Base-by-base conservation (phyloP, 2,888 invertebrate species). In the Diabrotica balteata region DNA sequence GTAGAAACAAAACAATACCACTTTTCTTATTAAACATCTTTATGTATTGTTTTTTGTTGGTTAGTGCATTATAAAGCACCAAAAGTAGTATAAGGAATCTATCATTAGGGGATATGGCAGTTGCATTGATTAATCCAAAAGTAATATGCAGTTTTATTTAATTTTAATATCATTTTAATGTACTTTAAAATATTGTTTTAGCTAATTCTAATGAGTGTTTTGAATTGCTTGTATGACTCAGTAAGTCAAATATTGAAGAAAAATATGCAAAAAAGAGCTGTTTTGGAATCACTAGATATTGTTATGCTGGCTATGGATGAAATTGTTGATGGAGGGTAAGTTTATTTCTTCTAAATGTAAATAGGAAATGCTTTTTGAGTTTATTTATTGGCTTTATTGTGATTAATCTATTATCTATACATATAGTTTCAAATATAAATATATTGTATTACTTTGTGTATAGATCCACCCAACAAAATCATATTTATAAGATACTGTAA, bases 291-390 rank as follows among this genome's bases (percentile, higher is more conserved):
- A 80, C 85, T 99, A 78, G 98, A 99, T 82, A 91, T 97, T 64
- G 94, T 97, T 0, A 96, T 98, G 93, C 84, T 99, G 76, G 96
- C 97, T 0, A 89, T 98, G 80, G 99, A 99, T 86, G 99, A 99
- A 86, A 98, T 99, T 76, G 98, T 98, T 83, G 99, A 99, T 86
- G 96, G 96, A 80, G 98, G 98, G 97, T 98, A 82, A 86, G 62
- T 67, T 32, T 4, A 32, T 32, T 32, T 32, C 32, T 32, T 32
- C 32, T 5, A 32, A 32, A 32, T 32, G 32, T 32, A 32, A 32
- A 32, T 32, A 32, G 32, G 9, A 42, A 52, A 47, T 7, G 45
- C 10, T 7, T 32, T 17, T 32, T 32, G 9, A 7, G 32, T 32
- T 32, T 45, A 47, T 32, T 32, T 45, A 47, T 32, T 8, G 11